A percentile compares a stretch with the other conserved stretches of the same genome.
Conservation (phyloP, 2,797 vertebrate species). For the Potorous gilbertii region DNA sequence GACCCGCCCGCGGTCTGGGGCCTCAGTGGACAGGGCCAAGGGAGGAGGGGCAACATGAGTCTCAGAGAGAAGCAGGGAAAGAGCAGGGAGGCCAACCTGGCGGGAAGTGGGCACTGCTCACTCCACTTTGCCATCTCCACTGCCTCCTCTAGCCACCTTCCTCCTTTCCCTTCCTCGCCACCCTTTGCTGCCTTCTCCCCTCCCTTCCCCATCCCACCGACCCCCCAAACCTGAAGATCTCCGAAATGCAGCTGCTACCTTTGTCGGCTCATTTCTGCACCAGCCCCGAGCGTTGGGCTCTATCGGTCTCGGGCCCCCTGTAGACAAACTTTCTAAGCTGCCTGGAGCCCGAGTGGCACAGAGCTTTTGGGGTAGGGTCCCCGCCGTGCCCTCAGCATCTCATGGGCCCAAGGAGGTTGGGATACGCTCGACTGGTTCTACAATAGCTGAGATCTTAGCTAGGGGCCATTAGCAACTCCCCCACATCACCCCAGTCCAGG, state of each 20-base stretch:
- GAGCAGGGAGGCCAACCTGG: neutral
- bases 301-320: neutral
- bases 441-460: neutral
- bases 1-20: constrained; percentile 47
- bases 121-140: neutral
- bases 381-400: neutral
- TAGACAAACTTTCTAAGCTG: neutral
- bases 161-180: neutral
- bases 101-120: no score
- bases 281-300: neutral
- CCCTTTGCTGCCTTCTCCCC: neutral
- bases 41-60: constrained; percentile 11
- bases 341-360: neutral
- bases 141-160: no score
- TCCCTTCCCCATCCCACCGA: neutral
- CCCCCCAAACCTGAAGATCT: neutral
- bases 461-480: neutral
- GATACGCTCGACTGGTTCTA: neutral
- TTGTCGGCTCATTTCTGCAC: neutral
- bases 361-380: neutral
- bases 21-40: neutral
- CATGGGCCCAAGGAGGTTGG: neutral
- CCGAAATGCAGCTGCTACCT: neutral
- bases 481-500: neutral
- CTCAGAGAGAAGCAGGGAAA: constrained; percentile 5